Percentiles rank a stretch among this genome's conserved stretches.
These are phyloP conservation scores for Trachops cirrhosus DNA, from an alignment of 2,797 vertebrate genomes.

Conservation along the genomic window DNA sequence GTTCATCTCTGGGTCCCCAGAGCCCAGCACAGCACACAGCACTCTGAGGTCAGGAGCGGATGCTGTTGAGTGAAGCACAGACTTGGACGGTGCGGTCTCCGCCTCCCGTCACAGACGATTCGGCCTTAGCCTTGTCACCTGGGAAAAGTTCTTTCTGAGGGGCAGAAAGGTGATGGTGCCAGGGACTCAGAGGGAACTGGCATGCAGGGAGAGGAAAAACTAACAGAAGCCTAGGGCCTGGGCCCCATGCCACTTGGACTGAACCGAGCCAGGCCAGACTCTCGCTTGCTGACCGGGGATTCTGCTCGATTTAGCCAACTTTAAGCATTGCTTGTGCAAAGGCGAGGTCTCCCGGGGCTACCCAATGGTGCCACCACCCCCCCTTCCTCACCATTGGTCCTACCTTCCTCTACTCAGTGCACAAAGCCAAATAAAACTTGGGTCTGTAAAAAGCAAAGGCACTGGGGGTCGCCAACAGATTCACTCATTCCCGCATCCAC, in stretches of 20 bases:
- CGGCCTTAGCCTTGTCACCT: not conserved
- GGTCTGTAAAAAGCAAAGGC: not conserved
- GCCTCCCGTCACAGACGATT: not conserved
- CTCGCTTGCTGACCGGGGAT: no score
- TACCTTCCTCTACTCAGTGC: not conserved
- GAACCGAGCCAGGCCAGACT: not conserved
- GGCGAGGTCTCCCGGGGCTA: not conserved
- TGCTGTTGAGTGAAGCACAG: not conserved
- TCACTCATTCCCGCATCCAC: not conserved
- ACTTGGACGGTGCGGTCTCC: not conserved
- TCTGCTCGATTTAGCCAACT: not conserved
- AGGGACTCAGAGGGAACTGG: not conserved
- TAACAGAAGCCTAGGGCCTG: not conserved
- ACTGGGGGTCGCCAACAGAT: not conserved
- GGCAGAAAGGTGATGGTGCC: not conserved
- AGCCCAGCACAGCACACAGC: not conserved
- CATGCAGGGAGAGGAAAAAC: not conserved
- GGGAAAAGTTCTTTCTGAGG: not conserved
- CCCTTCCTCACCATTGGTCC: not conserved
- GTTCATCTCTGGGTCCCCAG: not conserved
- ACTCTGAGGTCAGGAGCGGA: no score
- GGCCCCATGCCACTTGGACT: not conserved
- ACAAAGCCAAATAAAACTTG: not conserved
- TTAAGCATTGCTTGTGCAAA: not conserved
- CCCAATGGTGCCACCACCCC: accelerated